A percentile compares a stretch with the other conserved stretches of the same genome.
phyloP scores from a whole-genome alignment of 2,797 vertebrate species.

The Eleutherodactylus coqui region DNA sequence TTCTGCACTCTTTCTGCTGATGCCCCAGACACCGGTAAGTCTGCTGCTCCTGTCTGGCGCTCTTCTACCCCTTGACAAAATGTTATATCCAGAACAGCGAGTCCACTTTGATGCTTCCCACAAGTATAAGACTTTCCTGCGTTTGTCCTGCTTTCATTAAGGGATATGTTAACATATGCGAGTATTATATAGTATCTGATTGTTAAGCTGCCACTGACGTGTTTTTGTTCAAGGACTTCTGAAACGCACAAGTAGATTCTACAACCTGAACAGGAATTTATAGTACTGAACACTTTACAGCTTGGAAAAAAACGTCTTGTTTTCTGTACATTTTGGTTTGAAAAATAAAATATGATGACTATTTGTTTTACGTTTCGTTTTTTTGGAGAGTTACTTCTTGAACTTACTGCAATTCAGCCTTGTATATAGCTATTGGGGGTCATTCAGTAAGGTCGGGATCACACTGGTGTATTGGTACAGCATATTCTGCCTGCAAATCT shows the following conservation, averaged over 20 bases:
- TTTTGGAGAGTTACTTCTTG: not conserved
- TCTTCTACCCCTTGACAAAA: not conserved
- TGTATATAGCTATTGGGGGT: too few species aligned
- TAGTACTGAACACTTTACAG: not conserved
- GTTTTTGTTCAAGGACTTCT: not conserved
- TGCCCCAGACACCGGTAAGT: not conserved
- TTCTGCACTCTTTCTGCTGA: not conserved
- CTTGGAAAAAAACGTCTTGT: constrained; percentile 24
- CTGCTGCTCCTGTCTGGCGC: not conserved
- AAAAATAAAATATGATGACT: constrained; percentile 44
- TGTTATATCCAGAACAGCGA: not conserved
- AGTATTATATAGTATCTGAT: not conserved
- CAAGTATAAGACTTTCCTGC: not conserved
- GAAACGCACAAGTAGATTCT: constrained; percentile 55
- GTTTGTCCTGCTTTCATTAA: not conserved
- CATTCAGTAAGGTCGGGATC: too few species aligned
- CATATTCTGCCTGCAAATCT: too few species aligned
- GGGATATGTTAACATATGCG: constrained; percentile 11
- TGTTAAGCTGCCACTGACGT: constrained; percentile 16
- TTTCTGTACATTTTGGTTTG: constrained; percentile 25
- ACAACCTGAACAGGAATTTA: constrained; percentile 23
- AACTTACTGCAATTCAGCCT: not conserved
- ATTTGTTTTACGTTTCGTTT: not conserved
- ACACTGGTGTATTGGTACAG: too few species aligned
- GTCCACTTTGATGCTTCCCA: not conserved